Evolutionary conservation across 2,888 invertebrate genomes (phyloP).

Genomic region (Drosophila acutilabella): DNA sequence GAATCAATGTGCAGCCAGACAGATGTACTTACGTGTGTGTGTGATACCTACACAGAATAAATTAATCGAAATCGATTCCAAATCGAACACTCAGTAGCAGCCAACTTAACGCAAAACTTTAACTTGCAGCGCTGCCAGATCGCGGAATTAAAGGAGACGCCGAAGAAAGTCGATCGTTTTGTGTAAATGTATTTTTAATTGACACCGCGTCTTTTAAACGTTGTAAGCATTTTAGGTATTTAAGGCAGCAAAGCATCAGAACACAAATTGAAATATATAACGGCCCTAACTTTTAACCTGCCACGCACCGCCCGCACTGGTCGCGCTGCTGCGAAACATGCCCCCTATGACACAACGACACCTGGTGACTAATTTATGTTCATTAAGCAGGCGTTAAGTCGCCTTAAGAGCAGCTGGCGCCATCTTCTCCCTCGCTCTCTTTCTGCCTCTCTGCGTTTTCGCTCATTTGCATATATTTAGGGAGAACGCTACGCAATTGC

Average conservation of each 20-base stretch:
- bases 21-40: conserved; percentile 19
- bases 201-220: conserved; percentile 1
- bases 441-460: too few relatives aligned
- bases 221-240: conserved; percentile 5
- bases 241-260: conserved; percentile 6
- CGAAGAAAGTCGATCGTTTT: too few relatives aligned
- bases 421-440: background rate
- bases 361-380: conserved; percentile 82
- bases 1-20: conserved; percentile 43
- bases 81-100: conserved; percentile 8
- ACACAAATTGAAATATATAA: conserved; percentile 75
- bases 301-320: background rate
- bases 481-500: conserved; percentile 34
- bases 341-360: conserved; percentile 59
- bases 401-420: conserved; percentile 74
- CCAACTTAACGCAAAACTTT: background rate
- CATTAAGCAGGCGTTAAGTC: conserved; percentile 80
- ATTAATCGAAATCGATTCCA: conserved; percentile 26
- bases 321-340: conserved; percentile 10
- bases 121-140: too few relatives aligned
- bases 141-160: too few relatives aligned
- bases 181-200: conserved; percentile 8
- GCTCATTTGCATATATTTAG: conserved; percentile 69
- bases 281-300: conserved; percentile 18
- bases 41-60: conserved; percentile 2